Percentiles rank a stretch among this genome's conserved stretches.
Evolutionary conservation across 2,888 invertebrate species (phyloP).

Genomic region (Ectemnius continuus): DNA sequence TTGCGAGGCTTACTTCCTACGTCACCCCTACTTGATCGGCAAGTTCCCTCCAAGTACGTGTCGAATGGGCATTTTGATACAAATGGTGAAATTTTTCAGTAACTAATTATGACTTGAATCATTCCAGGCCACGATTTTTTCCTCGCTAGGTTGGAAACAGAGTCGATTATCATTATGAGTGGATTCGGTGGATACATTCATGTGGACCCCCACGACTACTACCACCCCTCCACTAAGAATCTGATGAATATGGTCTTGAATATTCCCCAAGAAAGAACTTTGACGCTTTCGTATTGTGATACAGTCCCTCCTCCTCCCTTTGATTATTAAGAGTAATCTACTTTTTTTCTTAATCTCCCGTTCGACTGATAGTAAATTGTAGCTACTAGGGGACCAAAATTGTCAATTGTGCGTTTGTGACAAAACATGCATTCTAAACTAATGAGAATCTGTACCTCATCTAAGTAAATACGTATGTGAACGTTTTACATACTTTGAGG

Average conservation of each 20-base stretch:
- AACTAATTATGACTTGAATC: background rate
- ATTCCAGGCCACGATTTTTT: conserved; percentile 88
- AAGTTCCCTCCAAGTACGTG: no score
- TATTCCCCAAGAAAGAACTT: no score
- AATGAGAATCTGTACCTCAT: background rate
- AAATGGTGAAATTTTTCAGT: background rate
- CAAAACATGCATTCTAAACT: background rate
- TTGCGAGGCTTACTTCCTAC: conserved; percentile 82
- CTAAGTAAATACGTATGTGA: conserved; percentile 2
- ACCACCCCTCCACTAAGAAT: conserved; percentile 46
- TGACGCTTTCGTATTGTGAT: background rate
- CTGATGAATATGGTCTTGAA: conserved; percentile 41
- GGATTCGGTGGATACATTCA: conserved; percentile 89
- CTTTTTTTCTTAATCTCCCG: background rate
- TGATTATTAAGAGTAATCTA: conserved; percentile 26
- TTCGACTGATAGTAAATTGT: background rate
- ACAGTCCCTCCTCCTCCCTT: conserved; percentile 14
- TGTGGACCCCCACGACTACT: no score
- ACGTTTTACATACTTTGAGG: conserved; percentile 30
- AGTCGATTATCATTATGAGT: conserved; percentile 87
- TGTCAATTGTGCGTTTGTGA: conserved; percentile 6
- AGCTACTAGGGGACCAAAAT: conserved; percentile 2
- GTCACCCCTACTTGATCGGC: conserved; percentile 86
- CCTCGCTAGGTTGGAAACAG: conserved; percentile 87
- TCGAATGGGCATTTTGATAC: background rate